Evolutionary conservation across 2,888 invertebrate genomes (phyloP).

Genomic region (Tipula helvola): DNA sequence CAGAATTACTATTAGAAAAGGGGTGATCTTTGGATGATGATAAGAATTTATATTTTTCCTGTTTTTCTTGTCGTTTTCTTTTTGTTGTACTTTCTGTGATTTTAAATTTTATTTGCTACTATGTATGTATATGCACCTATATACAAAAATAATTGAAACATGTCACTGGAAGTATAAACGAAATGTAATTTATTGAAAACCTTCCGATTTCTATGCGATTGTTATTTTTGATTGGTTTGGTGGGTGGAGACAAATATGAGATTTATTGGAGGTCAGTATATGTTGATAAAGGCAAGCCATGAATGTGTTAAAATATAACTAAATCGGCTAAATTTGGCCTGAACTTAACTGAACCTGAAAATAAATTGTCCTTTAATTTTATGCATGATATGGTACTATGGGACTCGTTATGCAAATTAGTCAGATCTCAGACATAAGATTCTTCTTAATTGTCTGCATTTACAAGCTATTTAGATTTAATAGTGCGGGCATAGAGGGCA

Average conservation of each 20-base stretch:
- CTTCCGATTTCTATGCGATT: not conserved
- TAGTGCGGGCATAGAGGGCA: too few species aligned
- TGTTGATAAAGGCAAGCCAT: not conserved
- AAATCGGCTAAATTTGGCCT: too few species aligned
- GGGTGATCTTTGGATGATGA: slow-evolving; percentile 7
- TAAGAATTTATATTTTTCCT: slow-evolving; percentile 6
- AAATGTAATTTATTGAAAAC: not conserved
- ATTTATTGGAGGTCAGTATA: not conserved
- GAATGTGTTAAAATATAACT: too few species aligned
- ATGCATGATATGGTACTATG: too few species aligned
- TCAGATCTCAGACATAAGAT: too few species aligned
- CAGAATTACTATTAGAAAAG: not conserved
- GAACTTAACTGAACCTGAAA: too few species aligned
- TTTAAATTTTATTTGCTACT: not conserved
- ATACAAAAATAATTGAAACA: not conserved
- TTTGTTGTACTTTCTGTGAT: not conserved
- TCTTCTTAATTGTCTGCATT: too few species aligned
- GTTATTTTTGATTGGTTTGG: not conserved
- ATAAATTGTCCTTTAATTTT: too few species aligned
- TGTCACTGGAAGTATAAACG: not conserved
- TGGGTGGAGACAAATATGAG: not conserved
- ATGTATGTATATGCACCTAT: not conserved
- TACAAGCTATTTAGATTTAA: too few species aligned
- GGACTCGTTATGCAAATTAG: too few species aligned
- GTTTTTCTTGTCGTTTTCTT: not conserved